A percentile compares a stretch with the other conserved stretches of the same genome.
Evolutionary conservation across 2,797 vertebrate species (phyloP).

Genomic region (Sternotherus odoratus): DNA sequence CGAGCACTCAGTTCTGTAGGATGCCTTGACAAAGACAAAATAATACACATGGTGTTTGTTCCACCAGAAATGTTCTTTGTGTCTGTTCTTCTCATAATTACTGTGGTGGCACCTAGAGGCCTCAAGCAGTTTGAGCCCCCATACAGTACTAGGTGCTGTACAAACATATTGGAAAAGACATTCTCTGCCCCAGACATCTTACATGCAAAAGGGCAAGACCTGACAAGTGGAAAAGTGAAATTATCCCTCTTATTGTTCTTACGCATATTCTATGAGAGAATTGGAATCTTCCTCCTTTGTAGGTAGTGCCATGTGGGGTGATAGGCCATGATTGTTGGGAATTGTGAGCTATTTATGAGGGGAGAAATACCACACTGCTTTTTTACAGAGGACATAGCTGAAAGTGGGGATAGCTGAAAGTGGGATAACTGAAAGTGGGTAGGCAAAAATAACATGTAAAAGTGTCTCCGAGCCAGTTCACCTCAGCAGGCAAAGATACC

Average conservation of each 20-base stretch:
- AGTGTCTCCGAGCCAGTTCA: neutral
- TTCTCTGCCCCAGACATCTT: neutral
- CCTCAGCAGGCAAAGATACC: neutral
- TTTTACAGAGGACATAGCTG: neutral
- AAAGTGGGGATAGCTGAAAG: no score
- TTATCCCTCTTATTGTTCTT: neutral
- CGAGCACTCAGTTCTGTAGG: neutral
- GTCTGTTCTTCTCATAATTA: neutral
- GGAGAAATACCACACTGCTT: neutral
- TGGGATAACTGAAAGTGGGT: neutral
- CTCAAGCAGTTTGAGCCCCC: neutral
- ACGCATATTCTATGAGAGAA: neutral
- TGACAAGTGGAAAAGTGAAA: neutral
- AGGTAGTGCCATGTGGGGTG: neutral
- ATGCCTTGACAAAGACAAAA: neutral
- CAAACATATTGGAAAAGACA: neutral
- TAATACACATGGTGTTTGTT: neutral
- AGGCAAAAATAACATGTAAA: neutral
- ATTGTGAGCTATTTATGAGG: neutral
- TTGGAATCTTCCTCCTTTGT: neutral
- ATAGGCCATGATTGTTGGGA: fast-evolving
- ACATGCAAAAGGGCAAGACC: neutral
- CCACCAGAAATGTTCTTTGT: neutral
- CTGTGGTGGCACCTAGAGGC: neutral
- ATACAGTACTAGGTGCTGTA: neutral